Evolutionary conservation across 2,797 vertebrate genomes (phyloP).

Genomic region (Rhodeus uyekii): DNA sequence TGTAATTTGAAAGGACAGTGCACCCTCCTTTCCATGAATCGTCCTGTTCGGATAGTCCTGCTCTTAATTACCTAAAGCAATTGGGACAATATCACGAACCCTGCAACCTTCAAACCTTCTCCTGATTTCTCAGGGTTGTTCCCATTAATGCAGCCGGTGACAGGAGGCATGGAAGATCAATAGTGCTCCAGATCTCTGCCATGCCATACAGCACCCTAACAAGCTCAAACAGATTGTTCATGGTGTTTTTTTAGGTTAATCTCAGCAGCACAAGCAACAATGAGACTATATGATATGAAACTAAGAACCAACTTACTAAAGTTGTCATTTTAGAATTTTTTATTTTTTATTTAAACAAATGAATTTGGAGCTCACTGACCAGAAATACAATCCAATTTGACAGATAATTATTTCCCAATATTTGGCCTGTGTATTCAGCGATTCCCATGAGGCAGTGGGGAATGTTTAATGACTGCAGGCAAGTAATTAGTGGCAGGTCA

Average conservation of each 20-base stretch:
- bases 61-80: conserved; percentile 51
- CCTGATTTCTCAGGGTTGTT: conserved; percentile 14
- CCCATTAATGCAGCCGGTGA: conserved; percentile 15
- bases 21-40: conserved; percentile 40
- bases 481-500: not conserved
- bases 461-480: not conserved
- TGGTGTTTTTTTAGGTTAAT: conserved; percentile 1
- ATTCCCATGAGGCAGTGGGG: not conserved
- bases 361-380: not conserved
- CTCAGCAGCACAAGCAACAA: not conserved
- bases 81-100: conserved; percentile 22
- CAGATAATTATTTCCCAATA: not conserved
- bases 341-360: not conserved
- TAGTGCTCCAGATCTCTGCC: conserved; percentile 29
- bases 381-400: not conserved
- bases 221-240: conserved; percentile 1
- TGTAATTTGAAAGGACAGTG: conserved; percentile 53
- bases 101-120: conserved; percentile 45
- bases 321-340: not conserved
- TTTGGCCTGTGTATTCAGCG: not conserved
- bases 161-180: conserved; percentile 41
- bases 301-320: not conserved
- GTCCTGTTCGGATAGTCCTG: conserved; percentile 35
- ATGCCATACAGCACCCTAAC: not conserved
- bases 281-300: not conserved